These are phyloP conservation scores for Harpalus rubripes DNA, from an alignment of 2,888 invertebrate genomes.

Conservation along the genomic window DNA sequence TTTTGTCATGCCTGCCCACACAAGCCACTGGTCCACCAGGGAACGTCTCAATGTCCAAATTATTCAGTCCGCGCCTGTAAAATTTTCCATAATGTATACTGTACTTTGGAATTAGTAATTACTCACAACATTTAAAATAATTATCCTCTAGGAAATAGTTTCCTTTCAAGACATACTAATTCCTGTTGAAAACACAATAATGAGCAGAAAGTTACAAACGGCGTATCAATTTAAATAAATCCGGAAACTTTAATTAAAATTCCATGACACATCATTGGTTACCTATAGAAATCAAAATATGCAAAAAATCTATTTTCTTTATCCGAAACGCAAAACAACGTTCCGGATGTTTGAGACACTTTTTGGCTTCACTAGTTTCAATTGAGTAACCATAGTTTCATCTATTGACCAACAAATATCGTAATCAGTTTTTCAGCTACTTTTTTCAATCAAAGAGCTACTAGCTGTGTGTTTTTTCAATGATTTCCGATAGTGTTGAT, in stretches of 20 bases:
- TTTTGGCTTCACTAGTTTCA: conserved; percentile 25
- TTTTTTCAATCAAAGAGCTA: conserved; percentile 6
- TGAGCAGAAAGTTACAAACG: conserved; percentile 22
- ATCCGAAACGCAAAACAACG: conserved; percentile 36
- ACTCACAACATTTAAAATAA: neutral
- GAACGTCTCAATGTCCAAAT: too few relatives aligned
- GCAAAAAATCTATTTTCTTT: conserved; percentile 40
- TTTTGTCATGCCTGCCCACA: too few relatives aligned
- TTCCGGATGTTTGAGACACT: conserved; percentile 40
- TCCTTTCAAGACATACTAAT: conserved; percentile 10
- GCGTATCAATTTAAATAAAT: conserved; percentile 30
- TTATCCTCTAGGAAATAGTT: conserved; percentile 28
- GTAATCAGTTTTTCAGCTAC: conserved; percentile 1
- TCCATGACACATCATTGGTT: conserved; percentile 57
- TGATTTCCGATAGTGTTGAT: conserved; percentile 28
- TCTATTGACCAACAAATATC: conserved; percentile 38
- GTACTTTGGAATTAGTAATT: neutral
- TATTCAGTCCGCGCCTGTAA: too few relatives aligned
- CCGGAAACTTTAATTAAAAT: conserved; percentile 45
- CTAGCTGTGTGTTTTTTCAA: conserved; percentile 17
- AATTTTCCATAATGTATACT: too few relatives aligned
- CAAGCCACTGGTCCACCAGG: too few relatives aligned
- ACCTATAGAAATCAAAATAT: conserved; percentile 18
- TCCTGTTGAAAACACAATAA: conserved; percentile 20
- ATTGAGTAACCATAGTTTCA: conserved; percentile 33